A percentile compares a stretch with the other conserved stretches of the same genome.
Evolutionary conservation across 1,140 invertebrate genomes (phyloP).

Genomic region (Oreohelix idahoensis): DNA sequence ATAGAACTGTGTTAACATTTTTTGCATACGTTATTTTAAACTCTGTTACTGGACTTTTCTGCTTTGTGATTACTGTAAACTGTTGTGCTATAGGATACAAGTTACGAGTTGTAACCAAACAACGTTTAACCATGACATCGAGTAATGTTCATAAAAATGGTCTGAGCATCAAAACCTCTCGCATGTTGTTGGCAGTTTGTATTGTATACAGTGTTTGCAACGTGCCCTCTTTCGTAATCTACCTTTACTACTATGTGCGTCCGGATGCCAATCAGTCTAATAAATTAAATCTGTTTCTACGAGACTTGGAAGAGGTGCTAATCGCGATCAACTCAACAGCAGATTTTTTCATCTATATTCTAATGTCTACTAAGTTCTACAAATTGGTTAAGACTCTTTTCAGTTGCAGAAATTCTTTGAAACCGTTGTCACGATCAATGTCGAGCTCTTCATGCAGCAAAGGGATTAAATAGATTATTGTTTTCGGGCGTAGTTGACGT

Average conservation of each 20-base stretch:
- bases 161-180: background rate
- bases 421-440: background rate
- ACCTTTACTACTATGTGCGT: background rate
- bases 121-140: background rate
- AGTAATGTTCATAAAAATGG: background rate
- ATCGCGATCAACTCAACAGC: background rate
- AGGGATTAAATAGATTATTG: no score
- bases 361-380: slow-evolving; percentile 4
- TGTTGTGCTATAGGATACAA: background rate
- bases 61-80: background rate
- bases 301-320: background rate
- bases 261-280: background rate
- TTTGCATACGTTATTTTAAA: background rate
- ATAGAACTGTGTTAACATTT: background rate
- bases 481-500: no score
- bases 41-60: background rate
- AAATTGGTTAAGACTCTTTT: background rate
- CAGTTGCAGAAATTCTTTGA: background rate
- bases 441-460: no score
- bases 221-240: background rate
- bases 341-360: background rate
- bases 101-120: background rate
- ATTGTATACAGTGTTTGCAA: background rate
- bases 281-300: background rate
- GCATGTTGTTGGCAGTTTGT: background rate